phyloP scores from a whole-genome alignment of 2,797 vertebrate genomes.

The Coracias cyanogaster region DNA sequence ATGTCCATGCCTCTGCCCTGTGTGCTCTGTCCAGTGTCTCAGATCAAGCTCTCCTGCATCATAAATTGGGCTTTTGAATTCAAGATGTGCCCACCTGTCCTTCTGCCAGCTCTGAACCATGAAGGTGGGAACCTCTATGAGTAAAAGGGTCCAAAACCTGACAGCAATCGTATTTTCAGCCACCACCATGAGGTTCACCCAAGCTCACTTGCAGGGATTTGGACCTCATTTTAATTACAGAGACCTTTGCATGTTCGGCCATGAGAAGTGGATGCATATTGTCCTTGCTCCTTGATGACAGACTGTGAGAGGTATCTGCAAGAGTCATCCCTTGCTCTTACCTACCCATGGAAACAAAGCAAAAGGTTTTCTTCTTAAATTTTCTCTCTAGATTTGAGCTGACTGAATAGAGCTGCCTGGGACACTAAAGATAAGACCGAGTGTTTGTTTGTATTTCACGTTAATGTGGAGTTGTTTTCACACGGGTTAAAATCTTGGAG shows the following conservation, averaged over 20 bases:
- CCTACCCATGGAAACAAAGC: not conserved
- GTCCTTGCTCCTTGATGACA: not conserved
- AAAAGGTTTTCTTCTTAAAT: not conserved
- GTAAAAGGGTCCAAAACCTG: not conserved
- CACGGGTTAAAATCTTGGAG: not conserved
- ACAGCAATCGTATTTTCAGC: not conserved
- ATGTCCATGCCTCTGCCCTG: not conserved
- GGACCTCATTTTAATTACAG: not conserved
- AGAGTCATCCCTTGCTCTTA: not conserved
- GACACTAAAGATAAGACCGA: not conserved
- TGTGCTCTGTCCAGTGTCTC: not conserved
- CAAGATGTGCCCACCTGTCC: not conserved
- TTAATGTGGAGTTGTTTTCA: not conserved
- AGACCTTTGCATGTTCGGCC: not conserved
- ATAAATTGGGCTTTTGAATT: not conserved
- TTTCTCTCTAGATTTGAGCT: not conserved
- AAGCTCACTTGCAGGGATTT: not conserved
- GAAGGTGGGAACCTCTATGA: not conserved
- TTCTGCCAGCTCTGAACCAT: not conserved
- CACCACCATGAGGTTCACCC: rapidly evolving
- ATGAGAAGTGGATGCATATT: not conserved
- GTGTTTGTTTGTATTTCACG: not conserved
- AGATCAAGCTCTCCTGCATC: not conserved
- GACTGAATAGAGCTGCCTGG: not conserved
- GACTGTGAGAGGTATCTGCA: not conserved